Percentiles rank a stretch among this genome's conserved stretches.
Conservation (phyloP, 2,113 vertebrate genomes). For the Eurypyga helias region DNA sequence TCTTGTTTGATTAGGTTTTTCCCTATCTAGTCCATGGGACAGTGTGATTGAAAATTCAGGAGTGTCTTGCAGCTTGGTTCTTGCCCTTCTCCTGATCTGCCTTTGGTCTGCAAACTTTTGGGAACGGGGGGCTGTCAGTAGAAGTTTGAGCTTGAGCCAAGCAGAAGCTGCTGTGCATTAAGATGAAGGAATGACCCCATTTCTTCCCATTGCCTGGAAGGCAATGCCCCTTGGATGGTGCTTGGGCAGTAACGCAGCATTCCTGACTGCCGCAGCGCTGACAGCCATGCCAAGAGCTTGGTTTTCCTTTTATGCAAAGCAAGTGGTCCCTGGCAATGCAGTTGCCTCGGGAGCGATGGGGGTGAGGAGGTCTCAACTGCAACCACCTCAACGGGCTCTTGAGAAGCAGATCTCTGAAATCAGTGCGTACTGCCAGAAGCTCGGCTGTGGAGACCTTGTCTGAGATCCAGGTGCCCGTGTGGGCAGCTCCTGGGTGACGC, state of each 20-base stretch:
- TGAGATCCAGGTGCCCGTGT: background rate
- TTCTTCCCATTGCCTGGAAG: background rate
- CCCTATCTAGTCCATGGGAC: background rate
- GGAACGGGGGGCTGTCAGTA: background rate
- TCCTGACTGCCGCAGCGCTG: background rate
- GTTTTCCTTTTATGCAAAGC: background rate
- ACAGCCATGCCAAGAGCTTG: background rate
- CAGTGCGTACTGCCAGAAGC: background rate
- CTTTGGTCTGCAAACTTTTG: background rate
- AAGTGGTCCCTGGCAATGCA: background rate
- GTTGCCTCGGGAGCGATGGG: background rate
- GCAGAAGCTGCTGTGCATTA: background rate
- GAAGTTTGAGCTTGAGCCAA: background rate
- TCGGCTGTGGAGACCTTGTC: background rate
- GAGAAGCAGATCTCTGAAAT: background rate
- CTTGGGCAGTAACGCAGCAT: background rate
- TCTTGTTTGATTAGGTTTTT: background rate
- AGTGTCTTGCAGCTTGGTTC: background rate
- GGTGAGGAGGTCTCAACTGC: background rate
- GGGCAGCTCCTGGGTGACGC: no score
- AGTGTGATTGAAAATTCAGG: background rate
- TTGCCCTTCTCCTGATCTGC: background rate
- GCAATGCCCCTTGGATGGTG: background rate
- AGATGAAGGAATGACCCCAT: background rate
- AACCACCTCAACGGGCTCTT: rapidly evolving